Percentiles rank a stretch among this genome's conserved stretches.
Conservation (phyloP, 2,113 vertebrate species). For the Pica pica region DNA sequence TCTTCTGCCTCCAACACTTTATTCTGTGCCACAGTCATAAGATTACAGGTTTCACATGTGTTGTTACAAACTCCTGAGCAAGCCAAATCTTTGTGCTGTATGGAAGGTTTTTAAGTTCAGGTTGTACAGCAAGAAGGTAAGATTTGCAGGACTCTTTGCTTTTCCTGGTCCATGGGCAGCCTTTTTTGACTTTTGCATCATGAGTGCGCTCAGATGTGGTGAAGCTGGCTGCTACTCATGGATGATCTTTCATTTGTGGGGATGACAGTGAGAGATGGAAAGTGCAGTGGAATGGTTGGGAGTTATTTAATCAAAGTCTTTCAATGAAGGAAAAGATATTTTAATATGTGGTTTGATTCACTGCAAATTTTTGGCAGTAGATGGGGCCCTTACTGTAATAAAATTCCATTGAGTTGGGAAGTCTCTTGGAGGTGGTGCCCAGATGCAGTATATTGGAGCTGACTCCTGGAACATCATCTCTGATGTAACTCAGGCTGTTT, state of each 20-base stretch:
- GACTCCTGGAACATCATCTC: neutral
- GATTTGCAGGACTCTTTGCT: neutral
- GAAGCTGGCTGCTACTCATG: neutral
- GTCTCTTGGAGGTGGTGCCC: neutral
- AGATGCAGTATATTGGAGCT: neutral
- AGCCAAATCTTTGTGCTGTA: neutral
- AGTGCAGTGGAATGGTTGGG: neutral
- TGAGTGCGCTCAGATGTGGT: rapidly evolving
- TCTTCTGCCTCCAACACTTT: neutral
- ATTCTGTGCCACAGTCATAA: neutral
- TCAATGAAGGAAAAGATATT: neutral
- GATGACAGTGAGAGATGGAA: neutral
- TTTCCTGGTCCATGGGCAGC: neutral
- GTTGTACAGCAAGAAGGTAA: neutral
- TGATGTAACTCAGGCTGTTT: neutral
- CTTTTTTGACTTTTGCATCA: neutral
- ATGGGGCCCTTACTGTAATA: constrained; percentile 58
- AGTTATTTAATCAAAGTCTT: neutral
- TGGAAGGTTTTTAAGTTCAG: neutral
- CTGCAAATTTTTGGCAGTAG: constrained; percentile 53
- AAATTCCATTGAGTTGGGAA: neutral
- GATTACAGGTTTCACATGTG: neutral
- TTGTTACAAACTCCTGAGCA: neutral
- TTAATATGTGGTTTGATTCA: constrained; percentile 1
- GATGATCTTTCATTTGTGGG: neutral